A percentile compares a stretch with the other conserved stretches of the same genome.
These are phyloP conservation scores for Sciaenops ocellatus DNA, from an alignment of 2,797 vertebrate genomes.

Conservation along the genomic window DNA sequence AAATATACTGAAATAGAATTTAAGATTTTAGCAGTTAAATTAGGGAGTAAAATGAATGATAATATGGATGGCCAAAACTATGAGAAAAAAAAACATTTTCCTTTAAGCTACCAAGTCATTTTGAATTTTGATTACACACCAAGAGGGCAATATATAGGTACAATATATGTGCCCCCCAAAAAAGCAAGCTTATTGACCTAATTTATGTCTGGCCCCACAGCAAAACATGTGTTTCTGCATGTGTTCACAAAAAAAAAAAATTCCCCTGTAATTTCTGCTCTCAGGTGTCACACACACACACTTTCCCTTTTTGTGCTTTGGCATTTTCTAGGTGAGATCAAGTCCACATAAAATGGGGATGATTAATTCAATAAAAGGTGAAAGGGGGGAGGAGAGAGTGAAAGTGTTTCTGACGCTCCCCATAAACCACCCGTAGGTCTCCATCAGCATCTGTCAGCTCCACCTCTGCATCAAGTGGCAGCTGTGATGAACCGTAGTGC, in stretches of 20 bases:
- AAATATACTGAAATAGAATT: too few relatives aligned
- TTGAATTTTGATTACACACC: conserved; percentile 22
- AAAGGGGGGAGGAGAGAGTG: conserved; percentile 2
- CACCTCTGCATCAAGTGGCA: conserved; percentile 33
- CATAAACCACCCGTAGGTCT: conserved; percentile 39
- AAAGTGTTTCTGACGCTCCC: conserved; percentile 14
- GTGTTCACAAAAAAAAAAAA: conserved; percentile 63
- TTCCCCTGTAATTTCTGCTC: conserved; percentile 44
- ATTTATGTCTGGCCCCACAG: conserved; percentile 46
- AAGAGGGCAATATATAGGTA: conserved; percentile 18
- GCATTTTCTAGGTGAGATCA: conserved; percentile 7
- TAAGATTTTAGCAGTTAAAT: neutral
- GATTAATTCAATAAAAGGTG: conserved; percentile 34
- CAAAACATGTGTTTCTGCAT: conserved; percentile 16
- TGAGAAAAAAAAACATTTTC: fast-evolving
- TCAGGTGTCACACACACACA: conserved; percentile 26
- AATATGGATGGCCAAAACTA: neutral
- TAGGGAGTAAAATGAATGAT: neutral
- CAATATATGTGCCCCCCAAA: conserved; percentile 7
- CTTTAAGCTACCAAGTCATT: neutral
- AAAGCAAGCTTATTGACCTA: conserved; percentile 19
- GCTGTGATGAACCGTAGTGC: conserved; percentile 14
- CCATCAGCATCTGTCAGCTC: conserved; percentile 21
- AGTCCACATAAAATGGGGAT: conserved; percentile 22
- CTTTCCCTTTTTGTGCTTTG: neutral